Base-by-base conservation (phyloP, 2,888 invertebrate species). In the Brachyptera risi region DNA sequence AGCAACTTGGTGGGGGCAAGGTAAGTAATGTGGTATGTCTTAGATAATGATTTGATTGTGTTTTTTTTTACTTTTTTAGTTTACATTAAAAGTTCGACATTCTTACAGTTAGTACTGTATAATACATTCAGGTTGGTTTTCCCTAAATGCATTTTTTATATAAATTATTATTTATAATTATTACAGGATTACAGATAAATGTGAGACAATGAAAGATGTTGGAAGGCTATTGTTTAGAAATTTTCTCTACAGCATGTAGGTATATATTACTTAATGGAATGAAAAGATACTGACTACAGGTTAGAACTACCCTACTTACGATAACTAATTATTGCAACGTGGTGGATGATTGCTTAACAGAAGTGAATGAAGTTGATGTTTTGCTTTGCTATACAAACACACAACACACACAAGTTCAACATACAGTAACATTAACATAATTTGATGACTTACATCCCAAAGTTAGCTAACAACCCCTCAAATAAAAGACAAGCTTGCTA, bases 271-370 rank as follows among this genome's bases (percentile, higher is more conserved):
- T 54, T 21, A 37, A 35, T 54, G 35, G 37, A 54, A 54, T 54
- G 54, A 23, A 54, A 26, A 3, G 54, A 54, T 37, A 54, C 54
- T 54, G 37, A 21, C 54, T 37, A 54, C 24, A 19, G 19, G 26
- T 23, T 47, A 19, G 47, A 21, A 21, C n/a, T 31, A 31, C 11
- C 31, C 11, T 31, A 11, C 21, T 24, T 21, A 54, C 13, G 17
- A 54, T 15, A 19, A 54, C 54, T 54, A 54, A 35, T 54, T 54
- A 54, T 54, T 54, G 54, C 54, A 54, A 19, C 9, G 9, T 4
- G n/a, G 31, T 31, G 35, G n/a, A 54, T 31, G 23, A 54, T 37
- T 35, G 19, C 11, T 35, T 17, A 35, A 54, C 37, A 54, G 23
- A 54, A 54, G 15, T 54, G 37, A 37, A 37, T 21, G 37, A 54